Evolutionary conservation across 2,113 vertebrate genomes (phyloP).

Genomic region (Ageneiosus marmoratus): DNA sequence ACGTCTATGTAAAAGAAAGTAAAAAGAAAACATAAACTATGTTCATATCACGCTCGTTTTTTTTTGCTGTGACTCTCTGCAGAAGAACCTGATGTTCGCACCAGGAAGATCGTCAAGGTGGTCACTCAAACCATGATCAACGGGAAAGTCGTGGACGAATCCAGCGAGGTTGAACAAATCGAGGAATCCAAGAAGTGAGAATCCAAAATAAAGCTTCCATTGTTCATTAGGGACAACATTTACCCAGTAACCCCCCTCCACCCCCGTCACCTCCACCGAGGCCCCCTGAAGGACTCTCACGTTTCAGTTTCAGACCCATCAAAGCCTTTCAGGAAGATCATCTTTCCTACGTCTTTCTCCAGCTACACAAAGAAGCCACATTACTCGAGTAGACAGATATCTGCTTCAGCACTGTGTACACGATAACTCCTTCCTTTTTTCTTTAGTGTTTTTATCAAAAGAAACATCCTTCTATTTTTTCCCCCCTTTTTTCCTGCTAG

Average conservation of each 20-base stretch:
- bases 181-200: slow-evolving; percentile 74
- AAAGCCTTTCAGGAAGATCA: slow-evolving; percentile 50
- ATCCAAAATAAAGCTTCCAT: slow-evolving; percentile 30
- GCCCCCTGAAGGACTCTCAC: slow-evolving; percentile 28
- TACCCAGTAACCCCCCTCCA: background rate
- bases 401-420: slow-evolving; percentile 29
- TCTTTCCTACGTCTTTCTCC: slow-evolving; percentile 48
- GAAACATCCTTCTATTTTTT: background rate
- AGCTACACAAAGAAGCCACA: slow-evolving; percentile 44
- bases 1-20: slow-evolving; percentile 1
- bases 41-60: too few relatives aligned
- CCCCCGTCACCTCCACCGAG: background rate
- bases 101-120: slow-evolving; percentile 80
- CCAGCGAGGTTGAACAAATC: slow-evolving; percentile 77
- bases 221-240: slow-evolving; percentile 27
- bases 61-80: slow-evolving; percentile 29
- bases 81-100: slow-evolving; percentile 77
- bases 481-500: slow-evolving; percentile 7
- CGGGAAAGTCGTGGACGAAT: slow-evolving; percentile 78
- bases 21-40: background rate
- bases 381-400: slow-evolving; percentile 25
- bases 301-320: slow-evolving; percentile 43
- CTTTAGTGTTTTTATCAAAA: slow-evolving; percentile 15
- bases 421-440: slow-evolving; percentile 41
- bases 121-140: slow-evolving; percentile 81